A percentile compares a stretch with the other conserved stretches of the same genome.
phyloP scores from a whole-genome alignment of 2,113 vertebrate species.

The Myotis lucifugus region DNA sequence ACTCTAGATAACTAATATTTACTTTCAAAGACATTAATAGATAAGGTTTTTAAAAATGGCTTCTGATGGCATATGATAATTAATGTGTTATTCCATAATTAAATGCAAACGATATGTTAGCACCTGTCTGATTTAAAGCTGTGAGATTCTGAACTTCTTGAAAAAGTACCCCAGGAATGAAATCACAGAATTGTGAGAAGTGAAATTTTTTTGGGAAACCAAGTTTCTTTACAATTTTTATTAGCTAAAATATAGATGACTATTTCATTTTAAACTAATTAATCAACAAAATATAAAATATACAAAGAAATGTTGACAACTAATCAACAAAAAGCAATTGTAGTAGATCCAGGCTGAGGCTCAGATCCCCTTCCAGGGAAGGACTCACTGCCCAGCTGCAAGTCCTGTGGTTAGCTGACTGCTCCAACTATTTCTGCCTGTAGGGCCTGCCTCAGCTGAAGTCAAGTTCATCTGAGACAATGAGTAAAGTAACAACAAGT shows the following conservation, averaged over 20 bases:
- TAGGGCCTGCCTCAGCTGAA: neutral
- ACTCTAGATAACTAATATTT: neutral
- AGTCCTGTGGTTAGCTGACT: neutral
- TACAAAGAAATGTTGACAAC: neutral
- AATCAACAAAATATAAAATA: neutral
- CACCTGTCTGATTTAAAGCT: neutral
- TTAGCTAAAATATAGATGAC: neutral
- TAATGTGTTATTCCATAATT: neutral
- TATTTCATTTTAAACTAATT: neutral
- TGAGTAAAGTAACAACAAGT: neutral
- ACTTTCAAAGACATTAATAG: neutral
- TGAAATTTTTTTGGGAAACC: neutral
- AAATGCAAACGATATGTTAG: neutral
- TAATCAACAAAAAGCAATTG: neutral
- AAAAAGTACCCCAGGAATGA: neutral
- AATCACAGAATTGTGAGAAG: neutral
- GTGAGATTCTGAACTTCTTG: neutral
- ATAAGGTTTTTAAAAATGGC: neutral
- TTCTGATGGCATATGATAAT: neutral
- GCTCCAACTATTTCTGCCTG: neutral
- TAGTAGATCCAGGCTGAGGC: neutral
- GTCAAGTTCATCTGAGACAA: neutral
- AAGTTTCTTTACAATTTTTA: neutral
- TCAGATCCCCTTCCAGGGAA: neutral
- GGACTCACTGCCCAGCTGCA: neutral